These are phyloP conservation scores for Hylaeus volcanicus DNA, from an alignment of 1,140 invertebrate species.

Conservation along the genomic window DNA sequence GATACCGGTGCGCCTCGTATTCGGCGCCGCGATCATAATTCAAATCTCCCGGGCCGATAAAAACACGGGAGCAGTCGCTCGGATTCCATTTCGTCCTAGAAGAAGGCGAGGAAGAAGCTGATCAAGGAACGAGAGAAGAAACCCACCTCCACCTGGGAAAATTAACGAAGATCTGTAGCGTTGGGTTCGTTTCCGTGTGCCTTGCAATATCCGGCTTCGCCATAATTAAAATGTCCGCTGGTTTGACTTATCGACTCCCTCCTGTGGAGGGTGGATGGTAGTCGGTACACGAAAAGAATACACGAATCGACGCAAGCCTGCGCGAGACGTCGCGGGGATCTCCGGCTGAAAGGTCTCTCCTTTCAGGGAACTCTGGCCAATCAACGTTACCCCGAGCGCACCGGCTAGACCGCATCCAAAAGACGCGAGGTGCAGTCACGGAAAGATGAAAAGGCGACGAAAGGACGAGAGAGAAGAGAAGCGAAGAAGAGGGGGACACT, in stretches of 20 bases:
- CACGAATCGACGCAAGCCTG: conserved; percentile 38
- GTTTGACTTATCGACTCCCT: conserved; percentile 64
- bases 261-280: not conserved
- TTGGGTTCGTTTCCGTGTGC: conserved; percentile 60
- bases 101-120: not conserved
- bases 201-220: conserved; percentile 58
- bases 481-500: not conserved
- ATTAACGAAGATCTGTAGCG: conserved; percentile 48
- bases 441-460: conserved; percentile 56
- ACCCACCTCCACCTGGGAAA: conserved; percentile 3
- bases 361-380: conserved; percentile 59
- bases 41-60: conserved; percentile 54
- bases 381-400: conserved; percentile 51
- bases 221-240: conserved; percentile 69
- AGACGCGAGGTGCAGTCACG: conserved; percentile 30
- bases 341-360: conserved; percentile 23
- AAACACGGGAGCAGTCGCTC: conserved; percentile 17
- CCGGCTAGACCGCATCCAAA: conserved; percentile 16
- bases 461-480: not conserved
- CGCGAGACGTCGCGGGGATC: conserved; percentile 36
- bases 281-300: conserved; percentile 27
- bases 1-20: conserved; percentile 8
- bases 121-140: not conserved
- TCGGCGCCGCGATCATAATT: conserved; percentile 55
- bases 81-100: conserved; percentile 37